Percentiles rank a stretch among this genome's conserved stretches.
These are phyloP conservation scores for Epizoanthus stellaris DNA, from an alignment of 92 coral and sea anemone genomes.

Conservation along the genomic window DNA sequence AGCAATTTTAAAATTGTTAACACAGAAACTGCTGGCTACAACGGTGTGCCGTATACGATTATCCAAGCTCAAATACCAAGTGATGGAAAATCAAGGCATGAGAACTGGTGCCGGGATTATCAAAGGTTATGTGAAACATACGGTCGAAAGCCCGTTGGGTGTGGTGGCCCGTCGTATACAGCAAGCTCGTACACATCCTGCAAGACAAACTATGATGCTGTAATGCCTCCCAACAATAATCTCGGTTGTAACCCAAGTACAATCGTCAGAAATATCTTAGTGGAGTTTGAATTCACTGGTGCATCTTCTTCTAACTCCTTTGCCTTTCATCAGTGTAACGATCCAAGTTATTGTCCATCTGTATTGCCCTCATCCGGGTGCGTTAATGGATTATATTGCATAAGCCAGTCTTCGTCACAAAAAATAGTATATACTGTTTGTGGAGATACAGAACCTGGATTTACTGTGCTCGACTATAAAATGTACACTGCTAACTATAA, in stretches of 20 bases:
- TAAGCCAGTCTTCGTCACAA: too few species aligned
- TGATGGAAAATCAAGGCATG: constrained; percentile 40
- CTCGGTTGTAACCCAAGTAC: constrained; percentile 7
- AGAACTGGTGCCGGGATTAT: constrained; percentile 73
- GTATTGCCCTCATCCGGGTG: neutral
- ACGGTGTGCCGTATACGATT: constrained; percentile 46
- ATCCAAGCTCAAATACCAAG: constrained; percentile 41
- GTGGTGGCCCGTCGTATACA: constrained; percentile 20
- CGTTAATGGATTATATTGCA: too few species aligned
- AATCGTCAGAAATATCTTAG: too few species aligned
- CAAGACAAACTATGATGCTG: constrained; percentile 34
- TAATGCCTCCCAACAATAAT: constrained; percentile 34
- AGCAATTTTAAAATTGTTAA: constrained; percentile 63
- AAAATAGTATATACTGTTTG: constrained; percentile 11
- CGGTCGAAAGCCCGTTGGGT: constrained; percentile 64
- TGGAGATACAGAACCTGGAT: constrained; percentile 23
- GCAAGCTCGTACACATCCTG: constrained; percentile 2
- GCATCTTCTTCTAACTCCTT: neutral
- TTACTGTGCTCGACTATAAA: constrained; percentile 16
- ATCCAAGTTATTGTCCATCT: neutral
- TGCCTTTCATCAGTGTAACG: neutral
- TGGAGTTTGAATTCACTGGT: neutral
- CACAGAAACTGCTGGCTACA: neutral
- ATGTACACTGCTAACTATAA: constrained; percentile 11
- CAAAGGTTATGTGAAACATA: constrained; percentile 67